A percentile compares a stretch with the other conserved stretches of the same genome.
These are phyloP conservation scores for Punctoribates punctum DNA, from an alignment of 2,888 invertebrate species.

Conservation along the genomic window DNA sequence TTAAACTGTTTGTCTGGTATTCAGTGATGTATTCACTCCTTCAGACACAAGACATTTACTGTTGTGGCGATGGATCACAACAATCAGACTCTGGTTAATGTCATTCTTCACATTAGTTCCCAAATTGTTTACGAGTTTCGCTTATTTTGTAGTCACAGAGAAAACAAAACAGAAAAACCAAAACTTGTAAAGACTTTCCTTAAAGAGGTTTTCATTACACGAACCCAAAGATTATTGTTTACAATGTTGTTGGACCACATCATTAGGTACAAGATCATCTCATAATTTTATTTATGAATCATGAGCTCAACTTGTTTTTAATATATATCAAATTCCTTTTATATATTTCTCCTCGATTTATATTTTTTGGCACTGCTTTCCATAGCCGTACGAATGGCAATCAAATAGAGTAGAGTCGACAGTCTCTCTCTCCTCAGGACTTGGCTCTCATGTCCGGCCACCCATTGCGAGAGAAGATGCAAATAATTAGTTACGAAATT, in stretches of 20 bases:
- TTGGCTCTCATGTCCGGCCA: neutral
- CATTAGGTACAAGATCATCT: constrained; percentile 4
- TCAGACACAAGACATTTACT: too few relatives aligned
- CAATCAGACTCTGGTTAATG: too few relatives aligned
- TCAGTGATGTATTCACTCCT: too few relatives aligned
- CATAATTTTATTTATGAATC: constrained; percentile 25
- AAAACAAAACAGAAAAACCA: neutral
- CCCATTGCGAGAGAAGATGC: constrained; percentile 1
- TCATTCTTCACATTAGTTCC: too few relatives aligned
- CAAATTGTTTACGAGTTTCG: too few relatives aligned
- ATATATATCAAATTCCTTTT: constrained; percentile 13
- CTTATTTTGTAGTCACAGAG: neutral
- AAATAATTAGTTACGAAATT: constrained; percentile 7
- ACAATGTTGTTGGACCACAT: constrained; percentile 24
- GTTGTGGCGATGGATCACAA: too few relatives aligned
- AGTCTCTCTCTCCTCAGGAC: too few relatives aligned
- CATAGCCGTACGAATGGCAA: neutral
- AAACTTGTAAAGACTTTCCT: neutral
- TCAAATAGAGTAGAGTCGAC: too few relatives aligned
- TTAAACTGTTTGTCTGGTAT: too few relatives aligned
- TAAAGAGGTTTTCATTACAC: constrained; percentile 1
- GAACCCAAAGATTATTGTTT: neutral
- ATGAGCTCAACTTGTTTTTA: constrained; percentile 24
- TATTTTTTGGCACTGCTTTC: constrained; percentile 23
- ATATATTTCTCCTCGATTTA: neutral